Percentiles rank a stretch among this genome's conserved stretches.
Evolutionary conservation across 1,140 invertebrate species (phyloP).

Genomic region (Callitettix versicolor): DNA sequence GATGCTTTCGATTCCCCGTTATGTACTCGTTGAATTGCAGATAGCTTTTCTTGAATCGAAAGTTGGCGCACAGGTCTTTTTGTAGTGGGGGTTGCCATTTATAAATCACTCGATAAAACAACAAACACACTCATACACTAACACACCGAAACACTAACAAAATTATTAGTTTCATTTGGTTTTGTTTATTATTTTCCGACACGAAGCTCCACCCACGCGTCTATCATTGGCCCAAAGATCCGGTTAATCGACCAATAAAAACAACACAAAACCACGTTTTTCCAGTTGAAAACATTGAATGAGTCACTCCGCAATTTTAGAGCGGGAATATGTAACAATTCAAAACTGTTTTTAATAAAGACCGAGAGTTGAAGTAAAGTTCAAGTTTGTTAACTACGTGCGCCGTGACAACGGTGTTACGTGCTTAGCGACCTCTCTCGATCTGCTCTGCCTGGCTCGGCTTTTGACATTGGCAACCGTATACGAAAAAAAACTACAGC

Average conservation of each 20-base stretch:
- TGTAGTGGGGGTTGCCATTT: slow-evolving; percentile 8
- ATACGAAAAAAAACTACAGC: slow-evolving; percentile 12
- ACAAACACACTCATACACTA: too few species aligned
- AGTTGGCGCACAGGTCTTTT: slow-evolving; percentile 40
- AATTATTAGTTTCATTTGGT: neutral
- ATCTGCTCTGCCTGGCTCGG: slow-evolving; percentile 14
- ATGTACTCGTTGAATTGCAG: slow-evolving; percentile 65
- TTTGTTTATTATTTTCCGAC: slow-evolving; percentile 14
- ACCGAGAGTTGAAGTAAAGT: too few species aligned
- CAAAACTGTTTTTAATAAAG: too few species aligned
- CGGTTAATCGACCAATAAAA: slow-evolving; percentile 14
- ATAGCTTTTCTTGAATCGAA: slow-evolving; percentile 62
- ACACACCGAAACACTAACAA: neutral
- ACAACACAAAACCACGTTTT: slow-evolving; percentile 4
- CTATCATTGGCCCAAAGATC: slow-evolving; percentile 10
- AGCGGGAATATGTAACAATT: too few species aligned
- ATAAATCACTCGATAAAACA: too few species aligned
- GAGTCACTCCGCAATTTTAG: neutral
- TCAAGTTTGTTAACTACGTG: too few species aligned
- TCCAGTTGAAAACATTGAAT: neutral
- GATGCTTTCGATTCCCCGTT: slow-evolving; percentile 72
- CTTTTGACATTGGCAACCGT: slow-evolving; percentile 6
- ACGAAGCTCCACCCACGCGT: slow-evolving; percentile 14
- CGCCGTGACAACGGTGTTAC: too few species aligned
- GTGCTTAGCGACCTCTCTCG: slow-evolving; percentile 9